These are phyloP conservation scores for Sycophila sp. DNA, from an alignment of 1,140 invertebrate genomes.

Conservation along the genomic window DNA sequence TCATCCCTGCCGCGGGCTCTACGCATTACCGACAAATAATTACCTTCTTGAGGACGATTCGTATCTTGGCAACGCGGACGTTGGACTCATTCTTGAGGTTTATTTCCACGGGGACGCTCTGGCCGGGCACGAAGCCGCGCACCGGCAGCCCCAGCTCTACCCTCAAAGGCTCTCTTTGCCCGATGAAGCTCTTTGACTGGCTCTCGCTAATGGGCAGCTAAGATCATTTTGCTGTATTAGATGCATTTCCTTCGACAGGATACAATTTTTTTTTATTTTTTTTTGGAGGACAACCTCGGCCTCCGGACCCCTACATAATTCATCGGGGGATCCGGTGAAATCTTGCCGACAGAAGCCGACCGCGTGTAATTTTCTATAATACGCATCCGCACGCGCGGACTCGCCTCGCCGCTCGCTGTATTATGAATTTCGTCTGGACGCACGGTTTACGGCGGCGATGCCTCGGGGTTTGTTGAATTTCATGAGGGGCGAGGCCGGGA, in stretches of 20 bases:
- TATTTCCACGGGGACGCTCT: constrained; percentile 50
- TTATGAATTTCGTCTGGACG: background rate
- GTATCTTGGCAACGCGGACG: constrained; percentile 48
- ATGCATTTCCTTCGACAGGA: no score
- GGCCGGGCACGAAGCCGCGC: constrained; percentile 54
- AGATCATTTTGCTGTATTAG: constrained; percentile 7
- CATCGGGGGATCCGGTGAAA: background rate
- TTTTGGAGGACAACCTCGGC: no score
- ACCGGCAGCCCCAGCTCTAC: constrained; percentile 48
- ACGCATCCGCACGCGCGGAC: background rate
- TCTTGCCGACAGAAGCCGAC: no score
- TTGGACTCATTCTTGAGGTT: constrained; percentile 46
- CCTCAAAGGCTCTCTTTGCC: constrained; percentile 47
- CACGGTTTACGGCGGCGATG: no score
- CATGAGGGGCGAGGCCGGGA: no score
- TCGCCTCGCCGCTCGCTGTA: background rate
- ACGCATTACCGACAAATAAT: no score
- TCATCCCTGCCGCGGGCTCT: no score
- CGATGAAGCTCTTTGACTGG: constrained; percentile 49
- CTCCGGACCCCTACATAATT: no score
- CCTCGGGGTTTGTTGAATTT: no score
- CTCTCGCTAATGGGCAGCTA: constrained; percentile 49
- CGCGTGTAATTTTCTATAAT: background rate
- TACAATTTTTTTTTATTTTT: no score
- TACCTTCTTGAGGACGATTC: constrained; percentile 54